Conservation (phyloP, 2,888 invertebrate genomes). For the Criorhina ranunculi region DNA sequence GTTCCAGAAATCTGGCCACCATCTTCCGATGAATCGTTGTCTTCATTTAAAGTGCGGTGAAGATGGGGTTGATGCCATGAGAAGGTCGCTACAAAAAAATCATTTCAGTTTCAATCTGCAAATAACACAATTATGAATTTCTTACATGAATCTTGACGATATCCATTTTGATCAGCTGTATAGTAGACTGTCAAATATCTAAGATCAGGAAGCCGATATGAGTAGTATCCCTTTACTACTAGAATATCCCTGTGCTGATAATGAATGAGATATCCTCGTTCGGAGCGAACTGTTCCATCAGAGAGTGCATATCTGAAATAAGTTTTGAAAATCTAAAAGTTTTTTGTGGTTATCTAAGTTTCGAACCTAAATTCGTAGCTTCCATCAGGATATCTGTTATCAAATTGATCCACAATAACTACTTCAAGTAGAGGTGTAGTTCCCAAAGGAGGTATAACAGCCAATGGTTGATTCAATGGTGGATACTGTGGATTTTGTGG, state of each 20-base stretch:
- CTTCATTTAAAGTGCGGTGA: conserved; percentile 22
- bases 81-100: conserved; percentile 10
- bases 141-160: conserved; percentile 83
- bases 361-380: conserved; percentile 82
- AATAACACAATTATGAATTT: no score
- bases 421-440: neutral
- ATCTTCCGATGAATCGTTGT: neutral
- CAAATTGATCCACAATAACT: conserved; percentile 79
- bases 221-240: conserved; percentile 82
- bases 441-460: conserved; percentile 6
- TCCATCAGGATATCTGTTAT: conserved; percentile 82
- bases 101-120: no score
- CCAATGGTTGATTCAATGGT: neutral
- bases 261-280: conserved; percentile 81
- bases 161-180: conserved; percentile 83
- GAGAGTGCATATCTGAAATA: conserved; percentile 80
- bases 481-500: conserved; percentile 10
- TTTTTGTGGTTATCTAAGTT: neutral
- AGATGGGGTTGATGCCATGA: conserved; percentile 44
- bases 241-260: conserved; percentile 80
- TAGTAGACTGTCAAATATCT: conserved; percentile 83
- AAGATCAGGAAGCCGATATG: conserved; percentile 81
- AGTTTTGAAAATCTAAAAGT: neutral
- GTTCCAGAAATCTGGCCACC: no score
- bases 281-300: conserved; percentile 82